Evolutionary conservation across 2,888 invertebrate species (phyloP).

Genomic region (Agonopterix arenella): DNA sequence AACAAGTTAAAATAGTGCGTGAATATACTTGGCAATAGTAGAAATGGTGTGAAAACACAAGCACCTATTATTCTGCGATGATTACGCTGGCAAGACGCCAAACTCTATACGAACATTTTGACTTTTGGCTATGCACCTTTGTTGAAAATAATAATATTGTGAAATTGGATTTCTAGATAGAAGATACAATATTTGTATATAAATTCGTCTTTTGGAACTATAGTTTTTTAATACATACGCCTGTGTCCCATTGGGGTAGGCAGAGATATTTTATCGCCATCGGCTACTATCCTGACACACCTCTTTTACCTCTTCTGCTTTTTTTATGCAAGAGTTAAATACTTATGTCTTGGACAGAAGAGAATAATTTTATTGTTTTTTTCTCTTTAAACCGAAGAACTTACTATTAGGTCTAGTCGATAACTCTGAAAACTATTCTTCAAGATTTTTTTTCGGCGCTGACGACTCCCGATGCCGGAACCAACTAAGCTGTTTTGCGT

Average conservation of each 20-base stretch:
- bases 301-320: too few relatives aligned
- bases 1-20: slow-evolving; percentile 22
- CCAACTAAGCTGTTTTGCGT: too few relatives aligned
- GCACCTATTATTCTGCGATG: slow-evolving; percentile 44
- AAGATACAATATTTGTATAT: not conserved
- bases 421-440: too few relatives aligned
- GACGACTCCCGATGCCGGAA: too few relatives aligned
- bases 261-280: too few relatives aligned
- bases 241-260: too few relatives aligned
- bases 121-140: slow-evolving; percentile 20
- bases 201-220: not conserved
- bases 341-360: not conserved
- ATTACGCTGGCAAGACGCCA: slow-evolving; percentile 46
- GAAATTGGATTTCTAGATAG: not conserved
- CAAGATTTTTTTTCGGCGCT: too few relatives aligned
- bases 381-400: not conserved
- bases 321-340: not conserved
- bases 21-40: slow-evolving; percentile 37
- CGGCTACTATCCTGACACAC: too few relatives aligned
- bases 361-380: not conserved
- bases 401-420: not conserved
- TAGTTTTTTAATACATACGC: too few relatives aligned
- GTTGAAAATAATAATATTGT: slow-evolving; percentile 8
- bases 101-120: slow-evolving; percentile 24
- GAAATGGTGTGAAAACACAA: slow-evolving; percentile 42